Evolutionary conservation across 2,888 invertebrate genomes (phyloP), one percentile per base, ranked within the genome.

Genomic region (Acrocera orbiculus): DNA sequence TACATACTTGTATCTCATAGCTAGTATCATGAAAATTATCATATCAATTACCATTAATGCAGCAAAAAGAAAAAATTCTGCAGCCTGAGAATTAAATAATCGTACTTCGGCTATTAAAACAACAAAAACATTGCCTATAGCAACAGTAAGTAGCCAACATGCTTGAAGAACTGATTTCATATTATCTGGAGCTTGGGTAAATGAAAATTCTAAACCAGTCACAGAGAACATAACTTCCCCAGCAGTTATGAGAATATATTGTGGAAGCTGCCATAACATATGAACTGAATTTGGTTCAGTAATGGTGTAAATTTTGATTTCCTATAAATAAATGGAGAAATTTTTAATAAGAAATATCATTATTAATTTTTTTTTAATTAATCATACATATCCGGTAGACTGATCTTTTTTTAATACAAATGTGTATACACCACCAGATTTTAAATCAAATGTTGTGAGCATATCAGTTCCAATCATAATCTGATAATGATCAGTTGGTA

Each of bases 91-190:
- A 3, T 44, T 34, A 22, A 54, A 51, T 37, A 57, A 47, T 39
- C 52, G 52, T 3, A 52, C 24, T 38, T 58, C 50, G 2, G 58
- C 54, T 19, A 53, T 50, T 33, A 90, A 69, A 20, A 92, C 79
- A 2, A 95, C 93, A 35, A 98, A 73, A 20, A 95, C 62, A 59
- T 95, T 95, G 26, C 96, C 96, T 48, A 93, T 69, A 1, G 93
- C 89, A 0, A 85, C 85, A 0, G 93, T 90, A 32, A 96, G 62
- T 10, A 93, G 65, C 87, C 93, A 96, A 10, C 77, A 73, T 0
- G 95, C 89, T 56, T 83, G 82, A 30, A 96, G 58, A 1, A 98
- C 78, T 0, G 93, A 86, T 58, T 95, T 96, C 93, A 98, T 93
- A 41, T 75, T 77, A 5, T 67, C 54, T 0, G 95, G 92, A 0